Conservation (phyloP, 2,113 vertebrate genomes). For the Melanerpes aurifrons region DNA sequence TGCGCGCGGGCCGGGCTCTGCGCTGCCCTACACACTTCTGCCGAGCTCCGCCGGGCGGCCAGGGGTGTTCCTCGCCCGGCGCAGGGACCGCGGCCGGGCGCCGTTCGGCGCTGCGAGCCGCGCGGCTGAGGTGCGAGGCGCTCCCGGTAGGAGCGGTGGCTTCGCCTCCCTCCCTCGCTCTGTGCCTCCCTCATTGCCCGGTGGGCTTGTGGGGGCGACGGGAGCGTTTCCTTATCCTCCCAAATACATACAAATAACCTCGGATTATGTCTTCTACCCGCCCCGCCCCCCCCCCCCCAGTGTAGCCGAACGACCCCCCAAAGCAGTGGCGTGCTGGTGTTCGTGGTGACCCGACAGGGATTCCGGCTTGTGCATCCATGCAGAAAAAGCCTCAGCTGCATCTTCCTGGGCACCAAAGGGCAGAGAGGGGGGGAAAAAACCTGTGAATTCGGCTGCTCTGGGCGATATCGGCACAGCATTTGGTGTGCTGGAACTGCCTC, state of each 20-base stretch:
- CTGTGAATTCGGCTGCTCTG: accelerated
- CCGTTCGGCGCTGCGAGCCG: not conserved
- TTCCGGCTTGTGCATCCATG: accelerated
- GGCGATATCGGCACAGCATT: accelerated
- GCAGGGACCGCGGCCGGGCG: not conserved
- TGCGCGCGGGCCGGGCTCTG: not conserved
- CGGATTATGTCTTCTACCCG: not conserved
- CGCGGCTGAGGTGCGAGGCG: not conserved
- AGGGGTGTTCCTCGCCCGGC: too few species aligned
- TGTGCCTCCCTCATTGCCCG: not conserved
- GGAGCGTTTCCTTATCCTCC: accelerated
- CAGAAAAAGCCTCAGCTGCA: not conserved
- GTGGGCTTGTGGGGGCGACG: not conserved
- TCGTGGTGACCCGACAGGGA: not conserved
- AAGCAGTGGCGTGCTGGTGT: not conserved
- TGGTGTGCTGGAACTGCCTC: not conserved
- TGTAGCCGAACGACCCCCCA: not conserved
- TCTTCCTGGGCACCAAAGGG: not conserved
- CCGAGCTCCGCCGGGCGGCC: too few species aligned
- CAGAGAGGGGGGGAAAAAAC: not conserved
- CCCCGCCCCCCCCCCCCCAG: too few species aligned
- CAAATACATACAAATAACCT: accelerated
- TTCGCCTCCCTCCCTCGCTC: not conserved
- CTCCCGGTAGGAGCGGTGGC: not conserved
- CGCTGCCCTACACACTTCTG: not conserved